These are phyloP conservation scores for Uropsilus gracilis DNA, from an alignment of 2,113 vertebrate genomes.

Conservation along the genomic window DNA sequence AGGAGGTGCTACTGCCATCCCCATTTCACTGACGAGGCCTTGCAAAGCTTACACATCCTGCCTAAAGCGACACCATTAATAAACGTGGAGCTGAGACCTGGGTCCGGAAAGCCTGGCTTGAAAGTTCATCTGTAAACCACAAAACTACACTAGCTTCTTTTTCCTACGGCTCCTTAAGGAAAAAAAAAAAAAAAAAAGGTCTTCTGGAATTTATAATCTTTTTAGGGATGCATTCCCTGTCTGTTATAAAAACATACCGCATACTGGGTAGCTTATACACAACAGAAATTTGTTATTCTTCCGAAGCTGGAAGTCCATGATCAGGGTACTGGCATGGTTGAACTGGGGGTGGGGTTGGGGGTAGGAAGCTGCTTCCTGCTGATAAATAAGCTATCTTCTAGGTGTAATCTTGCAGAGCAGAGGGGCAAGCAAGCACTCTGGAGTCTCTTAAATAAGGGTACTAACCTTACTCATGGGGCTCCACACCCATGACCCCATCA, in stretches of 20 bases:
- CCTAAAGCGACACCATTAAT: neutral
- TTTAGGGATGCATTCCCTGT: neutral
- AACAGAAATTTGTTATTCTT: too few species aligned
- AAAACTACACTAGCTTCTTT: neutral
- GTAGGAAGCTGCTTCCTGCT: neutral
- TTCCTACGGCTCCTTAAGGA: neutral
- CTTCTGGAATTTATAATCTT: neutral
- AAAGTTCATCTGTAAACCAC: neutral
- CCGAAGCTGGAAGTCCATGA: too few species aligned
- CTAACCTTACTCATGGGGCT: neutral
- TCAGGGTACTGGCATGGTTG: too few species aligned
- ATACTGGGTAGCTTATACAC: too few species aligned
- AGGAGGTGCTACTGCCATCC: too few species aligned
- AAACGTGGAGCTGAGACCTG: neutral
- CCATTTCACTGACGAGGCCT: neutral
- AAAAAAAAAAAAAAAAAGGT: too few species aligned
- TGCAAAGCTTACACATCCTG: neutral
- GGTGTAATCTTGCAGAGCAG: neutral
- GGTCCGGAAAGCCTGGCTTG: neutral
- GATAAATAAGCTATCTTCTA: neutral
- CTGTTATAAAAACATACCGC: neutral
- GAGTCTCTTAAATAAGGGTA: neutral
- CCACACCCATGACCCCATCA: neutral
- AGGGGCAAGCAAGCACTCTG: neutral
- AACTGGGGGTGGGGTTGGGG: too few species aligned